A percentile compares a stretch with the other conserved stretches of the same genome.
Conservation (phyloP, 2,113 vertebrate species). For the Spheniscus mendiculus region DNA sequence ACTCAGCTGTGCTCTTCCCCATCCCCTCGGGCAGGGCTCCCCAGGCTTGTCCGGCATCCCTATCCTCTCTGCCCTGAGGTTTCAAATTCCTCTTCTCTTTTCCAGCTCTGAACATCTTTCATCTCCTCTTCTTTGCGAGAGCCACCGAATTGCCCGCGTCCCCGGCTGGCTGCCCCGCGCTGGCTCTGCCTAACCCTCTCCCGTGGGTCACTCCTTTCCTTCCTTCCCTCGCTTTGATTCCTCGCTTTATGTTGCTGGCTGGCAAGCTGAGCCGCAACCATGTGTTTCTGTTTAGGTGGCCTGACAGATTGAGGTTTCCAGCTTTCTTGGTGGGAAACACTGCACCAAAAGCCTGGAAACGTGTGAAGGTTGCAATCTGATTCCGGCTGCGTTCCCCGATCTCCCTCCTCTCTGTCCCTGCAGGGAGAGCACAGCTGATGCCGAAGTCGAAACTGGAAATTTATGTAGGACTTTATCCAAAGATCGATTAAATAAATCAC, state of each 20-base stretch:
- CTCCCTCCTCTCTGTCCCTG: not conserved
- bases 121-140: not conserved
- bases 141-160: not conserved
- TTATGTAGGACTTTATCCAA: not conserved
- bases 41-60: not conserved
- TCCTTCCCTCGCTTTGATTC: not conserved
- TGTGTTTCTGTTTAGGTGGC: constrained; percentile 43
- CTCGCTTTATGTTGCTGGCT: not conserved
- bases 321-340: constrained; percentile 25
- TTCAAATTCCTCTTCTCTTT: not conserved
- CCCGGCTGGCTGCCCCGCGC: not conserved
- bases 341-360: not conserved
- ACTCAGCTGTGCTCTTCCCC: not conserved
- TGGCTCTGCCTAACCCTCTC: not conserved
- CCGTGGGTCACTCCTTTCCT: not conserved
- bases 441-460: not conserved
- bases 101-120: not conserved
- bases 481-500: not conserved
- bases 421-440: not conserved
- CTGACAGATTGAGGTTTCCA: not conserved
- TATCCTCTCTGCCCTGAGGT: not conserved
- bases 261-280: not conserved
- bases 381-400: not conserved
- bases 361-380: not conserved
- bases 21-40: not conserved